A percentile compares a stretch with the other conserved stretches of the same genome.
phyloP scores from a whole-genome alignment of 1,140 invertebrate species.

The Leptinotarsa defecta region DNA sequence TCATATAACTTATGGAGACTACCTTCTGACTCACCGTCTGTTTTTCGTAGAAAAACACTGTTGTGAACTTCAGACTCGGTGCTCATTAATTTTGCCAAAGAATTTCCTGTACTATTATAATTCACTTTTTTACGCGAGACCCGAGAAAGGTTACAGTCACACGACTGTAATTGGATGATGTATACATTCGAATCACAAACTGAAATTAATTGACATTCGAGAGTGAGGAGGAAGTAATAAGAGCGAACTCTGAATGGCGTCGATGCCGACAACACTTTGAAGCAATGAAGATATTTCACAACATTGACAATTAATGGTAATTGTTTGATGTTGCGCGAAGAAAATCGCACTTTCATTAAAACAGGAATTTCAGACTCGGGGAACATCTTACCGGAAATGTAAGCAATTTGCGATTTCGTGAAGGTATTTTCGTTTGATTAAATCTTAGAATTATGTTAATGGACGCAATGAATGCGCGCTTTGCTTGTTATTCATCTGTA shows the following conservation, averaged over 20 bases:
- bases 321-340: background rate
- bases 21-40: too few species aligned
- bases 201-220: background rate
- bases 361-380: background rate
- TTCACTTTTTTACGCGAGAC: background rate
- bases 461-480: background rate
- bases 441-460: background rate
- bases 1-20: too few species aligned
- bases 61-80: too few species aligned
- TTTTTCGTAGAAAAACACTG: too few species aligned
- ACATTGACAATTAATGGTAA: slow-evolving; percentile 1
- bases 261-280: background rate
- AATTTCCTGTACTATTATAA: too few species aligned
- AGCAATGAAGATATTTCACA: background rate
- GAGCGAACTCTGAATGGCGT: background rate
- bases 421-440: background rate
- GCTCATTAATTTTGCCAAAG: too few species aligned
- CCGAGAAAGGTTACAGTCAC: background rate
- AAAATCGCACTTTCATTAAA: background rate
- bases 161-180: background rate
- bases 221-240: slow-evolving; percentile 6
- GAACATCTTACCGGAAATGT: background rate
- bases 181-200: background rate
- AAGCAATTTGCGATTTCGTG: background rate
- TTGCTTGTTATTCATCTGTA: background rate